A percentile compares a stretch with the other conserved stretches of the same genome.
These are phyloP conservation scores for Apeltes quadracus DNA, from an alignment of 2,113 vertebrate species.

Conservation along the genomic window DNA sequence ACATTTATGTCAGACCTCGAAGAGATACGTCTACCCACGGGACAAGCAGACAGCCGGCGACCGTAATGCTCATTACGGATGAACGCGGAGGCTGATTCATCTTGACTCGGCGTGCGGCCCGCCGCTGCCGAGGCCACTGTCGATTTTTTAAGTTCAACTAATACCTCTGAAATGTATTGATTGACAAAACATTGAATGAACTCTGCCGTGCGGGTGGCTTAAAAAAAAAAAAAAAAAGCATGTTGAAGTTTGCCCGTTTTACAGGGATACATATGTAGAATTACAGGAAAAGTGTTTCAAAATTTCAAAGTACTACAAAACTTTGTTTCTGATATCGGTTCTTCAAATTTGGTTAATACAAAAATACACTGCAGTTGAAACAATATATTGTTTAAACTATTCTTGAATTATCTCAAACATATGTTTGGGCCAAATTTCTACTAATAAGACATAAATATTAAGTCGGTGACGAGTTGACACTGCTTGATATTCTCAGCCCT, in stretches of 20 bases:
- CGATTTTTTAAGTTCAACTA: slow-evolving; percentile 35
- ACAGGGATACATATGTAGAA: not conserved
- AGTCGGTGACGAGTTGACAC: not conserved
- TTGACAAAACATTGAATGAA: slow-evolving; percentile 21
- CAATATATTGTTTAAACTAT: not conserved
- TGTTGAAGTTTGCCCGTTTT: not conserved
- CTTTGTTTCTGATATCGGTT: not conserved
- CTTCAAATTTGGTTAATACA: not conserved
- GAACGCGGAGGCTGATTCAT: slow-evolving; percentile 64
- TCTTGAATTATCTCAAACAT: not conserved
- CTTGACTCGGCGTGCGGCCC: slow-evolving; percentile 51
- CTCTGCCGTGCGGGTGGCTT: not conserved
- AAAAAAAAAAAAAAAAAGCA: not conserved
- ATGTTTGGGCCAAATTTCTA: not conserved
- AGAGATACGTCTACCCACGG: slow-evolving; percentile 81
- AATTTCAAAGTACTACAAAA: too few species aligned
- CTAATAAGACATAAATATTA: not conserved
- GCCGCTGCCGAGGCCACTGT: slow-evolving; percentile 44
- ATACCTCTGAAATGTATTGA: slow-evolving; percentile 34
- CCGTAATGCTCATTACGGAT: slow-evolving; percentile 77
- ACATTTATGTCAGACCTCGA: slow-evolving; percentile 82
- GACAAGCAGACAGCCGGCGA: slow-evolving; percentile 71
- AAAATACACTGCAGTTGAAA: not conserved
- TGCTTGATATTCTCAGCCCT: not conserved
- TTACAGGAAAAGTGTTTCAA: too few species aligned